Base-by-base conservation (phyloP, 2,888 invertebrate species). In the Parthenolecanium corni region DNA sequence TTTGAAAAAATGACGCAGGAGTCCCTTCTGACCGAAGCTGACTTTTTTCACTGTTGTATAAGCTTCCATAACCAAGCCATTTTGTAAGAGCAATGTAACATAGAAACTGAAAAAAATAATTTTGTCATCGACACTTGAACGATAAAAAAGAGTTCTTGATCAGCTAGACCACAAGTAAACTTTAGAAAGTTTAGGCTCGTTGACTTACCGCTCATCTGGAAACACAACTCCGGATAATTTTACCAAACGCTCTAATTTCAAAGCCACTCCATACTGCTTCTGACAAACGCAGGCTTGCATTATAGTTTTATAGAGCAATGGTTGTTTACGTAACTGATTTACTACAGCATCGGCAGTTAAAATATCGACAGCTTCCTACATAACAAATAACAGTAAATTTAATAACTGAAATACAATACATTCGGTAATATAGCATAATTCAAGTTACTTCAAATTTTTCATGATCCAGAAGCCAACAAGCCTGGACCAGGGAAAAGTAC, bases 391-490 rank as follows among this genome's bases (percentile, higher is more conserved):
- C 11, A 31, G 3, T 1, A 31, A 31, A 21, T 31, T 52, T 3
- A 25, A 6, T 42, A 23, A 49, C 4, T 49, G 6, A 14, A 18
- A 49, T 3, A 49, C 5, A 16, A 44, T 12, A n/a, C 25, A 46
- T n/a, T 6, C 24, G 31, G 5, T 31, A 9, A 31, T 18, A 25
- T 14, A 4, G 20, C 4, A 46, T 52, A 63, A 64, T 46, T 21
- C 40, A 62, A 73, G 77, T 77, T 73, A 86, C 88, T 73, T 84
- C 81, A 74, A 85, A 89, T 71, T 89, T 83, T 64, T 84, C 83
- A 70, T 90, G 90, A 74, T 94, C 93, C 14, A 94, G 76, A 68
- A 87, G 82, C 92, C 93, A 93, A 72, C 91, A 86, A 0, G 87
- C 90, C n/a, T 63, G 25, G 2, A 53, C 53, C 47, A 63, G 42